Evolutionary conservation across 2,888 invertebrate species (phyloP).

Genomic region (Fabriciana adippe): DNA sequence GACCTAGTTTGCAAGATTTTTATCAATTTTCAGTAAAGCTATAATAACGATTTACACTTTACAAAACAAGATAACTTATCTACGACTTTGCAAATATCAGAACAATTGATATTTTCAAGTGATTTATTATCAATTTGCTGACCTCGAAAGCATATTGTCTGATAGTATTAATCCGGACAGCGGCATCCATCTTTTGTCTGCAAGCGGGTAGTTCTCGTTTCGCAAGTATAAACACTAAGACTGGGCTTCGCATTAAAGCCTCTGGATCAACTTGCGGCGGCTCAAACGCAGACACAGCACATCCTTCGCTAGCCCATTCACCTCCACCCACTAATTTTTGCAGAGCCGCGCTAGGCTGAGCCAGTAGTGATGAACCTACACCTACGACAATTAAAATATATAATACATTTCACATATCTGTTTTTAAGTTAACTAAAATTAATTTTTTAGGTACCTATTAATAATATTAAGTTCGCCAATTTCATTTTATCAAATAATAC

Average conservation of each 20-base stretch:
- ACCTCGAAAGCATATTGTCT: slow-evolving; percentile 94
- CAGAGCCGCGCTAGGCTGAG: slow-evolving; percentile 94
- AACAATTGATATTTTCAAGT: background rate
- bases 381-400: slow-evolving; percentile 57
- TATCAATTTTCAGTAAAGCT: no score
- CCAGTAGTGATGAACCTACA: slow-evolving; percentile 90
- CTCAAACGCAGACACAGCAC: slow-evolving; percentile 67
- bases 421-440: background rate
- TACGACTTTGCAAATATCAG: background rate
- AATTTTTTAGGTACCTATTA: background rate
- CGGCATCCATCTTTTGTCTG: slow-evolving; percentile 93
- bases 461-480: background rate
- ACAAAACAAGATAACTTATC: background rate
- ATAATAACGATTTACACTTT: no score
- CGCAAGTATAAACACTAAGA: slow-evolving; percentile 92
- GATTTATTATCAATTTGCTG: slow-evolving; percentile 20
- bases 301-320: slow-evolving; percentile 49
- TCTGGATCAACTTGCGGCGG: slow-evolving; percentile 73
- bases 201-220: slow-evolving; percentile 92
- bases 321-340: slow-evolving; percentile 86
- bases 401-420: slow-evolving; percentile 17
- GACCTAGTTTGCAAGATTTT: no score
- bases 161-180: slow-evolving; percentile 90
- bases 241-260: slow-evolving; percentile 88
- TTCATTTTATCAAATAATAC: no score